Evolutionary conservation across 37 sponge, comb jelly and placozoan genomes (phyloP).

Genomic region (Diacarnus erythraeanus): DNA sequence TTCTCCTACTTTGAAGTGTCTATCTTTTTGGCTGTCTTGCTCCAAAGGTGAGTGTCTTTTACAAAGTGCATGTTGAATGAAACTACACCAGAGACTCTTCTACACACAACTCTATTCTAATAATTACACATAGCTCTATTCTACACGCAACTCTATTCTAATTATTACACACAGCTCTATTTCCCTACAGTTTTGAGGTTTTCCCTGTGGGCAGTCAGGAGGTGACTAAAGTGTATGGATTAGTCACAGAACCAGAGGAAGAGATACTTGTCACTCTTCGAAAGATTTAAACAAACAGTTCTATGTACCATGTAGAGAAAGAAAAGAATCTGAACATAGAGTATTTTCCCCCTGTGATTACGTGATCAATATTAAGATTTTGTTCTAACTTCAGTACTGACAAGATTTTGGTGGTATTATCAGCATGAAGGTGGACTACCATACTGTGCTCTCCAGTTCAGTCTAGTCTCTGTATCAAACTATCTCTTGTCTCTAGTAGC

Average conservation of each 20-base stretch:
- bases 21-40: constrained; percentile 49
- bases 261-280: constrained; percentile 7
- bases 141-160: neutral
- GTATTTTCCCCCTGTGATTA: too few species aligned
- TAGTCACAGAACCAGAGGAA: constrained; percentile 16
- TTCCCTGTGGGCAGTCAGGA: constrained; percentile 16
- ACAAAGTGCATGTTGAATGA: too few species aligned
- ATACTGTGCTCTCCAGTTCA: neutral
- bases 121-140: too few species aligned
- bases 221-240: constrained; percentile 12
- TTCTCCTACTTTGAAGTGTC: constrained; percentile 84
- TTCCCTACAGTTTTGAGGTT: neutral
- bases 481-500: constrained; percentile 38
- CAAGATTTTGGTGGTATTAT: too few species aligned
- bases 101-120: neutral
- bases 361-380: too few species aligned
- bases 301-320: too few species aligned
- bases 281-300: too few species aligned
- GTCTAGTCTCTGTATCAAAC: neutral
- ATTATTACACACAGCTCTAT: neutral
- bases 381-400: too few species aligned
- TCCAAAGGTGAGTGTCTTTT: constrained; percentile 17
- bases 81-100: too few species aligned
- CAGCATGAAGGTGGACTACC: too few species aligned
- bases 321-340: too few species aligned